Evolutionary conservation across 2,113 vertebrate species (phyloP).

Genomic region (Cryptomyrus ogoouensis): DNA sequence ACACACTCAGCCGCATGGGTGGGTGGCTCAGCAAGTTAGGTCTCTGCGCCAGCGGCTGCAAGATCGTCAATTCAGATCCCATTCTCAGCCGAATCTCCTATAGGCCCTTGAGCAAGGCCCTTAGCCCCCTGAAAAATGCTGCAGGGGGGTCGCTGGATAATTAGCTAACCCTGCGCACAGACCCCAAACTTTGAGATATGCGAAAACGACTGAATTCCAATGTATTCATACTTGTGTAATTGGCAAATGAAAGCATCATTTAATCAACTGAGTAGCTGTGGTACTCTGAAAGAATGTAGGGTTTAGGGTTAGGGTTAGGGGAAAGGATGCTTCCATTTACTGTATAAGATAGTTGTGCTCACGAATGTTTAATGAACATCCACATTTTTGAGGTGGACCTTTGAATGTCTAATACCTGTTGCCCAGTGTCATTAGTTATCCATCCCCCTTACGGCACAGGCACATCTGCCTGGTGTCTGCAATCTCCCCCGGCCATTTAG

Average conservation of each 20-base stretch:
- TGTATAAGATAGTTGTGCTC: slow-evolving; percentile 14
- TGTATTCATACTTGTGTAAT: neutral
- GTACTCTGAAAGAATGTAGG: slow-evolving; percentile 24
- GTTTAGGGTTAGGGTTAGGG: slow-evolving; percentile 4
- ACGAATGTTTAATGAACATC: neutral
- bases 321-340: slow-evolving; percentile 21
- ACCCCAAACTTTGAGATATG: neutral
- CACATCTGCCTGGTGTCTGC: slow-evolving; percentile 29
- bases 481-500: slow-evolving; percentile 20
- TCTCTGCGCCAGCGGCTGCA: neutral
- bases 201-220: neutral
- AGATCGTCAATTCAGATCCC: neutral
- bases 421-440: slow-evolving; percentile 14
- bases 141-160: neutral
- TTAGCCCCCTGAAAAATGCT: neutral
- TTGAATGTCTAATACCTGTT: neutral
- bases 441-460: slow-evolving; percentile 18
- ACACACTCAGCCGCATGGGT: neutral
- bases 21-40: neutral
- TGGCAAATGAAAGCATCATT: neutral
- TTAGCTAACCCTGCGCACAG: neutral
- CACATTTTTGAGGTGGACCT: neutral
- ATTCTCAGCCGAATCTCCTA: neutral
- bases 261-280: slow-evolving; percentile 10
- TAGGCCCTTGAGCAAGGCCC: neutral